Evolutionary conservation across 2,888 invertebrate genomes (phyloP), one percentile per base, ranked within the genome.

Genomic region (Sphaerophoria taeniata): DNA sequence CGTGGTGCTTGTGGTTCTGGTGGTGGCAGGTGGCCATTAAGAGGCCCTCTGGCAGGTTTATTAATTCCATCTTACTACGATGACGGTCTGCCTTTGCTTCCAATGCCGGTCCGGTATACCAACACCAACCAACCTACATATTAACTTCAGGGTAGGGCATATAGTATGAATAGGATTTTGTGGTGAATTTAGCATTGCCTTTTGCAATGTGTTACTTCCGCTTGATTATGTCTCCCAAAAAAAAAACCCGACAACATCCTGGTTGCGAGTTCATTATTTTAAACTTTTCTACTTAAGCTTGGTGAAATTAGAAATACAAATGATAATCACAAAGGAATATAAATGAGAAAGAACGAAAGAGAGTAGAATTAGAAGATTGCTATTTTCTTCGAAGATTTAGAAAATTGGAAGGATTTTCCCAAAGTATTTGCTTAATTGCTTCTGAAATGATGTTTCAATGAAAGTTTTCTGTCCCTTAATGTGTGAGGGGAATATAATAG

Each of bases 151-250:
- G 67, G 24, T 24, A 24, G 24, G 24, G 24, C 2, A 24, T 43
- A 39, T 61, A 65, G 49, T 70, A 69, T 53, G 65, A 83, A 74
- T 78, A 78, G 73, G 70, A 53, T 47, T 74, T 74, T 63, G 78
- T 47, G 73, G 78, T 74, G 33, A 60, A 55, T 63, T 63, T 71
- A 53, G 47, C 53, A 75, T 71, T 83, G 77, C 65, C 61, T 51
- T 56, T 58, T 81, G 75, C 83, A 83, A 83, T 78, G 83, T 83
- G 83, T 83, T 83, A 78, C 83, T 83, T 74, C 78, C 78, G 78
- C 74, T 74, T 78, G 77, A 83, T 78, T 78, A 74, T 58, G 63
- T 83, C 69, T 69, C 69, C 58, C 63, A 58, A 53, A 60, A 60
- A 53, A 60, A 60, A 76, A 47, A 47, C 73, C 24, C 47, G 65